Evolutionary conservation across 2,888 invertebrate genomes (phyloP).

Genomic region (Girardia tigrina): DNA sequence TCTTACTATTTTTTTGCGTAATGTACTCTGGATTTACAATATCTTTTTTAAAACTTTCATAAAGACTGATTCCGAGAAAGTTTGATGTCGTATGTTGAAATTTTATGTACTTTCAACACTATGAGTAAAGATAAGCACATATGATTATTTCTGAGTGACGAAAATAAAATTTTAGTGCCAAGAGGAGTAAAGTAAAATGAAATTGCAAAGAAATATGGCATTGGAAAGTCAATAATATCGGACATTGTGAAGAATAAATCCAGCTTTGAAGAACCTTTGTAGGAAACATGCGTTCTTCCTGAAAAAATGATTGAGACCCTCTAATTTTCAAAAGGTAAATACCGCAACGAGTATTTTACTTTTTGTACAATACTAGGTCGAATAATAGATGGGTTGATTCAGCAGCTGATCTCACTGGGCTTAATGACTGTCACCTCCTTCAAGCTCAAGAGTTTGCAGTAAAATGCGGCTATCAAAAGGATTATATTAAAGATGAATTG

Average conservation of each 20-base stretch:
- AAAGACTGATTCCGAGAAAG: too few relatives aligned
- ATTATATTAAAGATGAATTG: too few relatives aligned
- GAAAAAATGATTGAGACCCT: neutral
- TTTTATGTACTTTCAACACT: too few relatives aligned
- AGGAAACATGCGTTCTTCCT: neutral
- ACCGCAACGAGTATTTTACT: too few relatives aligned
- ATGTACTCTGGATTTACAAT: too few relatives aligned
- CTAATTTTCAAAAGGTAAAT: neutral
- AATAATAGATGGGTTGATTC: constrained; percentile 10
- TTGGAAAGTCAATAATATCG: neutral
- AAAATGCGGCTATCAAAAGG: neutral
- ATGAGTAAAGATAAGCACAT: too few relatives aligned
- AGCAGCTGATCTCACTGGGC: neutral
- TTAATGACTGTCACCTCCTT: constrained; percentile 24
- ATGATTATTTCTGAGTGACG: too few relatives aligned
- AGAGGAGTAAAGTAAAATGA: neutral
- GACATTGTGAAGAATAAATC: neutral
- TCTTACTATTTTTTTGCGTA: too few relatives aligned
- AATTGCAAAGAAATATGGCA: neutral
- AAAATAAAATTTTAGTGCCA: too few relatives aligned
- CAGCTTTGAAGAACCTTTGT: neutral
- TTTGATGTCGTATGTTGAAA: too few relatives aligned
- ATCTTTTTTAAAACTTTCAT: too few relatives aligned
- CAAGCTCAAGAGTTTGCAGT: constrained; percentile 28
- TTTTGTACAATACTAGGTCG: too few relatives aligned